Evolutionary conservation across 2,797 vertebrate species (phyloP).

Genomic region (Lacerta bilineata): DNA sequence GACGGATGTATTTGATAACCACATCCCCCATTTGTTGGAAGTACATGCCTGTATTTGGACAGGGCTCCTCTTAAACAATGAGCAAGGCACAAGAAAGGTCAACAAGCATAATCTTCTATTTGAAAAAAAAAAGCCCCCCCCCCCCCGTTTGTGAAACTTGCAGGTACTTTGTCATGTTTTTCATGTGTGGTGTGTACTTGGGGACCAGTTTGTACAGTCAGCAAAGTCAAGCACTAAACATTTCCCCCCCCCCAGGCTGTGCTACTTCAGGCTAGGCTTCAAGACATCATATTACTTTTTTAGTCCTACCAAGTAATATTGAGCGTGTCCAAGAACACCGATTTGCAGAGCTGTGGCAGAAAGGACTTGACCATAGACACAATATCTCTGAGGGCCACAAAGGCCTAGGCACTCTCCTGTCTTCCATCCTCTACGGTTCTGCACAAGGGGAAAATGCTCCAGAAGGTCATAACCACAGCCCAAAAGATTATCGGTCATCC

Average conservation of each 20-base stretch:
- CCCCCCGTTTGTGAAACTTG: too few relatives aligned
- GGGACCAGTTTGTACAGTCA: neutral
- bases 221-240: neutral
- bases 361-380: neutral
- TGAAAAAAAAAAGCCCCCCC: slow-evolving; percentile 14
- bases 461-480: too few relatives aligned
- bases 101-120: neutral
- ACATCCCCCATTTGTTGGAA: neutral
- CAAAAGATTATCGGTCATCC: too few relatives aligned
- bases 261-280: neutral
- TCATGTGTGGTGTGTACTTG: neutral
- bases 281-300: too few relatives aligned
- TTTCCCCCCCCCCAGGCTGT: neutral
- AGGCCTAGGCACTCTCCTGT: neutral
- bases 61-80: slow-evolving; percentile 8
- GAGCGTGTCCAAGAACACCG: neutral
- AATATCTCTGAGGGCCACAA: neutral
- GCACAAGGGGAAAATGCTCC: neutral
- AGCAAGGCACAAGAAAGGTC: slow-evolving; percentile 29
- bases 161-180: neutral
- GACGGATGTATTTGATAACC: slow-evolving; percentile 56
- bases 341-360: neutral
- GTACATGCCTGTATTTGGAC: neutral
- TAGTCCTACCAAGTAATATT: neutral
- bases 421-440: neutral